A percentile compares a stretch with the other conserved stretches of the same genome.
Conservation (phyloP, 2,113 vertebrate genomes). For the Xiphophorus hellerii region DNA sequence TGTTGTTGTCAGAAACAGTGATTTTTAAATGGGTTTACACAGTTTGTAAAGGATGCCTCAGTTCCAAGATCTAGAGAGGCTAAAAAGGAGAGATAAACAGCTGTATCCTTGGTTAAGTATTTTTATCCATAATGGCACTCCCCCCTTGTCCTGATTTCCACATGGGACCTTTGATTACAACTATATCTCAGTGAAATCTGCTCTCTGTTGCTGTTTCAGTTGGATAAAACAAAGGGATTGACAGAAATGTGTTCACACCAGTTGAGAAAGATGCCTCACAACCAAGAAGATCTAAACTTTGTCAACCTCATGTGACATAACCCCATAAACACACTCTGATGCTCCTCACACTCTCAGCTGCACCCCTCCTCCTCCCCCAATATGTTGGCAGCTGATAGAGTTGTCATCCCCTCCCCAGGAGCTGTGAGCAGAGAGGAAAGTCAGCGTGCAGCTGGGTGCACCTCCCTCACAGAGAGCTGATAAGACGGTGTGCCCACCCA, state of each 20-base stretch:
- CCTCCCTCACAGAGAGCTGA: conserved; percentile 30
- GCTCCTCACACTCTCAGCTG: background rate
- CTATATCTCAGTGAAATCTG: background rate
- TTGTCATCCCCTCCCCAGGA: conserved; percentile 5
- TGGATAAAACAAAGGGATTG: background rate
- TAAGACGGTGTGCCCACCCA: conserved; percentile 38
- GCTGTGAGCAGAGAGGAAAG: background rate
- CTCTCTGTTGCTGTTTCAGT: background rate
- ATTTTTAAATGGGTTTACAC: too few relatives aligned
- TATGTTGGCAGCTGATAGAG: conserved; percentile 57
- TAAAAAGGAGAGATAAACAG: background rate
- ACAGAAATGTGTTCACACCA: background rate
- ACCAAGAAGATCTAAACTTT: background rate
- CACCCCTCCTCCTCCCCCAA: conserved; percentile 4
- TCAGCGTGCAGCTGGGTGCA: conserved; percentile 31
- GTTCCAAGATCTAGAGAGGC: background rate
- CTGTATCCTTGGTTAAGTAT: background rate
- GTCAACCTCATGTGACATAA: background rate
- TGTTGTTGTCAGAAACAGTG: too few relatives aligned
- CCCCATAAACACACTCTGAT: background rate
- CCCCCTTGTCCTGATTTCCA: background rate
- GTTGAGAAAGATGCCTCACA: background rate
- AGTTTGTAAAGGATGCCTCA: background rate
- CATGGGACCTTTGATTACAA: background rate
- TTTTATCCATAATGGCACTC: background rate